Conservation (phyloP, 2,888 invertebrate genomes). For the Allolobophora icterica region DNA sequence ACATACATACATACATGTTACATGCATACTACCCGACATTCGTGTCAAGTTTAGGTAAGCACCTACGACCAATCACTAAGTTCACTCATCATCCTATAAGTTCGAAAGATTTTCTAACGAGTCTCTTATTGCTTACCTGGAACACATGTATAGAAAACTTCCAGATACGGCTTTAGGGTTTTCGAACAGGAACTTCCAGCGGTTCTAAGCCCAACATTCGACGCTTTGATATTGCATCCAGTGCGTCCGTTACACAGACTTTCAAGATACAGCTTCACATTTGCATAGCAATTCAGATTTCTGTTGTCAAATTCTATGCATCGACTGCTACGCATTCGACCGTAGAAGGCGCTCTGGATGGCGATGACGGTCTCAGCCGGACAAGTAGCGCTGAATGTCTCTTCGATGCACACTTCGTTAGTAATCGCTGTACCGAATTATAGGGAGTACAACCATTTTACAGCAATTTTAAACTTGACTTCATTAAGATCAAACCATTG, state of each 20-base stretch:
- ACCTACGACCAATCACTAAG: too few species aligned
- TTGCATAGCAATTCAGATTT: background rate
- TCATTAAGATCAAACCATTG: too few species aligned
- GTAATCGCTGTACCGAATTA: background rate
- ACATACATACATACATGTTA: too few species aligned
- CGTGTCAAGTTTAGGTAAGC: too few species aligned
- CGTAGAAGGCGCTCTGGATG: conserved; percentile 8
- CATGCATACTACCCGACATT: too few species aligned
- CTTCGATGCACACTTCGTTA: background rate
- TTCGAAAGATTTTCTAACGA: background rate
- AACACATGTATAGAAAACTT: background rate
- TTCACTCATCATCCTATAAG: too few species aligned
- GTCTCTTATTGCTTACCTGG: background rate
- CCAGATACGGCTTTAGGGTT: background rate
- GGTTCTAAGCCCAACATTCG: background rate
- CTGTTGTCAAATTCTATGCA: background rate
- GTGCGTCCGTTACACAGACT: background rate
- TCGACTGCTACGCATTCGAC: conserved; percentile 17
- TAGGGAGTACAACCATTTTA: too few species aligned
- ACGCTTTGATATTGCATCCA: background rate
- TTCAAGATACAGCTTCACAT: background rate
- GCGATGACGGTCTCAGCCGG: background rate
- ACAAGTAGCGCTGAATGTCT: background rate
- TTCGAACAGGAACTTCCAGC: background rate
- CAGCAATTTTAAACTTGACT: too few species aligned